Conservation (phyloP, 2,113 vertebrate species). For the Vulpes ferrilata region DNA sequence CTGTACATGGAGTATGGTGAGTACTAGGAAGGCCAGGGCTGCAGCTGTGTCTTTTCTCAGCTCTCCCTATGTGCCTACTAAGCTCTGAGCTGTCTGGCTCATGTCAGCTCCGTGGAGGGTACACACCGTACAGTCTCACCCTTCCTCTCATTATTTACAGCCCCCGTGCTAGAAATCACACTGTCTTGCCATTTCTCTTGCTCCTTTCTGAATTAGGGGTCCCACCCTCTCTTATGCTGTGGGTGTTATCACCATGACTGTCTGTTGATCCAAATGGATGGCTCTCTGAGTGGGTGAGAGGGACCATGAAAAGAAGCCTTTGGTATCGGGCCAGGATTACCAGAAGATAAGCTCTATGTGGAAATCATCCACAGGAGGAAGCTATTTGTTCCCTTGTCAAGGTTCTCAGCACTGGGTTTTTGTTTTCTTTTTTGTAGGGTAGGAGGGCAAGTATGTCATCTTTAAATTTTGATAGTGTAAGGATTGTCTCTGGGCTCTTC, state of each 20-base stretch:
- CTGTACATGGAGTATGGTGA: constrained; percentile 93
- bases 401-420: not conserved
- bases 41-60: not conserved
- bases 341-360: not conserved
- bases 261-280: not conserved
- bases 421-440: not conserved
- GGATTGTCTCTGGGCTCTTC: not conserved
- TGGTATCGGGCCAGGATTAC: not conserved
- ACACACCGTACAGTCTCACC: not conserved
- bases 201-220: not conserved
- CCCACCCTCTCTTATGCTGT: not conserved
- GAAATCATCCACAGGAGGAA: not conserved
- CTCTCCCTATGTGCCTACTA: not conserved
- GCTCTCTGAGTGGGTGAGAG: not conserved
- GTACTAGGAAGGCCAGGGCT: constrained; percentile 16
- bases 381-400: constrained; percentile 19
- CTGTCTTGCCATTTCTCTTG: not conserved
- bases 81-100: not conserved
- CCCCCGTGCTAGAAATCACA: constrained; percentile 27
- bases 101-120: not conserved
- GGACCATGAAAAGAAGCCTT: constrained; percentile 12
- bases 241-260: not conserved
- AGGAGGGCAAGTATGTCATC: not conserved
- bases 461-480: constrained; percentile 26
- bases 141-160: not conserved